Conservation (phyloP, 2,888 invertebrate genomes). For the Myathropa florea region DNA sequence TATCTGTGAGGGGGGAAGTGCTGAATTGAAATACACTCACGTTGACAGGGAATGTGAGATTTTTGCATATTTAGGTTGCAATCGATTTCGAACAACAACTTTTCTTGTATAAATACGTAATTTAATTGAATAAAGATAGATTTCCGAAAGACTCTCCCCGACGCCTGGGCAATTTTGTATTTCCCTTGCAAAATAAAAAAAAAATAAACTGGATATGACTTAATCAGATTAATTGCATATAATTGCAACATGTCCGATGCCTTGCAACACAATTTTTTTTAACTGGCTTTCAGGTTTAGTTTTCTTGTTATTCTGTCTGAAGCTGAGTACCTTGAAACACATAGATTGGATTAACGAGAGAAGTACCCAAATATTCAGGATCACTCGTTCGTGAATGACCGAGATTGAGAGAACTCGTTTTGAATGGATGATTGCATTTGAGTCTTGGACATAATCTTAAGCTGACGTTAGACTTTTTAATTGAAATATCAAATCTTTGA, state of each 20-base stretch:
- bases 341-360: background rate
- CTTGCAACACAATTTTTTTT: background rate
- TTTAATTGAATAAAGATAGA: background rate
- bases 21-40: conserved; percentile 21
- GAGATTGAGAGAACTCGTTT: background rate
- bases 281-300: background rate
- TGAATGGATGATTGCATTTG: background rate
- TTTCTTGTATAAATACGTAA: conserved; percentile 1
- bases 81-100: conserved; percentile 18
- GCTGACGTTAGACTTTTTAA: background rate
- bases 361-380: background rate
- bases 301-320: background rate
- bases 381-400: background rate
- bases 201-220: background rate
- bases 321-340: background rate
- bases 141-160: background rate
- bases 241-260: background rate
- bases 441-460: background rate
- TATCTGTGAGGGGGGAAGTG: conserved; percentile 5
- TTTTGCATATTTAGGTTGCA: conserved; percentile 60
- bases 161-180: background rate
- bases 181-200: background rate
- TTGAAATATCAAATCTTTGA: background rate
- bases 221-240: background rate
- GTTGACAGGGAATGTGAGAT: conserved; percentile 49